Percentiles rank a stretch among this genome's conserved stretches.
phyloP scores from a whole-genome alignment of 2,113 vertebrate species.

The Salvator merianae region DNA sequence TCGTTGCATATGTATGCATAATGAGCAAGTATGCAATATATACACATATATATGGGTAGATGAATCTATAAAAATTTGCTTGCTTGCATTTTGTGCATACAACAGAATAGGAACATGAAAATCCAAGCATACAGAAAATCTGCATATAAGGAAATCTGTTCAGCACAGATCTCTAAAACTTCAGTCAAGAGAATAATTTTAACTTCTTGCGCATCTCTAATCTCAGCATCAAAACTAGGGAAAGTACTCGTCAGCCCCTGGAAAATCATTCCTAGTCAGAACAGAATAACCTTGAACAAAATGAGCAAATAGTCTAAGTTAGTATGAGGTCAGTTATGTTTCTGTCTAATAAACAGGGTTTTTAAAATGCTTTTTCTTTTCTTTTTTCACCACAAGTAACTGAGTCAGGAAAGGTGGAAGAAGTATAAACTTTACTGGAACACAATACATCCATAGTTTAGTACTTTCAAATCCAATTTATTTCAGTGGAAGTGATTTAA shows the following conservation, averaged over 20 bases:
- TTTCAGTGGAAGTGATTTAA: neutral
- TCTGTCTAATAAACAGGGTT: neutral
- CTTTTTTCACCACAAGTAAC: neutral
- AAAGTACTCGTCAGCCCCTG: neutral
- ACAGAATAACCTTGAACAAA: neutral
- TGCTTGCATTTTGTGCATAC: too few relatives aligned
- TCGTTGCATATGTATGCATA: too few relatives aligned
- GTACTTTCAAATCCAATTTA: neutral
- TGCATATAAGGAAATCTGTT: too few relatives aligned
- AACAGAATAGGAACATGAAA: too few relatives aligned
- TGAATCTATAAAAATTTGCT: too few relatives aligned
- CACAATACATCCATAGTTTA: neutral
- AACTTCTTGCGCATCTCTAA: too few relatives aligned
- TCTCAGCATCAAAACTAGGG: neutral
- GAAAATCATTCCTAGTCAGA: neutral
- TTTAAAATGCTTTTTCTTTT: neutral
- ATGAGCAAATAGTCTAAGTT: neutral
- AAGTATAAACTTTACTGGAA: slow-evolving; percentile 1
- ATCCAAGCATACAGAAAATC: too few relatives aligned
- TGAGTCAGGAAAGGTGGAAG: neutral
- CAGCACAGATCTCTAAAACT: too few relatives aligned
- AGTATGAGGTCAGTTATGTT: neutral
- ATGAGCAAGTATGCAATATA: too few relatives aligned
- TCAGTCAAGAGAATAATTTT: too few relatives aligned
- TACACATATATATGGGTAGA: too few relatives aligned